Evolutionary conservation across 2,113 vertebrate species (phyloP).

Genomic region (Microcebus ravelobensis): DNA sequence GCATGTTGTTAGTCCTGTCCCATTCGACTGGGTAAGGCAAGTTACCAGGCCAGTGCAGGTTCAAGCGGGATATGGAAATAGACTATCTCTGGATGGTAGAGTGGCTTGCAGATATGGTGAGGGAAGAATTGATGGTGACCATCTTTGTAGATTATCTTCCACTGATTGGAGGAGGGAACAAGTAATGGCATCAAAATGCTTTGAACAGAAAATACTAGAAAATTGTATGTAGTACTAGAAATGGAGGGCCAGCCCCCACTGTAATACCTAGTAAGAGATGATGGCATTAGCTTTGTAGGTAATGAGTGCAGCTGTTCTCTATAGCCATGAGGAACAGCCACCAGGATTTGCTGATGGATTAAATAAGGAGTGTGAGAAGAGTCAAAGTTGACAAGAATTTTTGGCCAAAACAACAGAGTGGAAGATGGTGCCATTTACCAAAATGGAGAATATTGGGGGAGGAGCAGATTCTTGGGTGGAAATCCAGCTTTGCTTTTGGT

Average conservation of each 20-base stretch:
- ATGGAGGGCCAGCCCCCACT: neutral
- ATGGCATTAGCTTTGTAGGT: neutral
- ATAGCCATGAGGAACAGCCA: neutral
- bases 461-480: neutral
- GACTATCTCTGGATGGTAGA: neutral
- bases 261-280: neutral
- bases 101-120: neutral
- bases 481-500: neutral
- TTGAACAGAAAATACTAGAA: constrained; percentile 14
- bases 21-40: neutral
- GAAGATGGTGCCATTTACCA: neutral
- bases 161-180: neutral
- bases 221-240: neutral
- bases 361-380: neutral
- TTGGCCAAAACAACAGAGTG: neutral
- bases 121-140: neutral
- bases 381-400: neutral
- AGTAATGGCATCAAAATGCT: neutral
- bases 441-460: neutral
- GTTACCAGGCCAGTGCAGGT: neutral
- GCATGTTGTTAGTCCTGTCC: neutral
- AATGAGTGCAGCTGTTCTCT: neutral
- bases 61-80: neutral
- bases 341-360: neutral
- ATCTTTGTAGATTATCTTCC: neutral